phyloP scores from a whole-genome alignment of 2,797 vertebrate genomes.

The Intellagama lesueurii region DNA sequence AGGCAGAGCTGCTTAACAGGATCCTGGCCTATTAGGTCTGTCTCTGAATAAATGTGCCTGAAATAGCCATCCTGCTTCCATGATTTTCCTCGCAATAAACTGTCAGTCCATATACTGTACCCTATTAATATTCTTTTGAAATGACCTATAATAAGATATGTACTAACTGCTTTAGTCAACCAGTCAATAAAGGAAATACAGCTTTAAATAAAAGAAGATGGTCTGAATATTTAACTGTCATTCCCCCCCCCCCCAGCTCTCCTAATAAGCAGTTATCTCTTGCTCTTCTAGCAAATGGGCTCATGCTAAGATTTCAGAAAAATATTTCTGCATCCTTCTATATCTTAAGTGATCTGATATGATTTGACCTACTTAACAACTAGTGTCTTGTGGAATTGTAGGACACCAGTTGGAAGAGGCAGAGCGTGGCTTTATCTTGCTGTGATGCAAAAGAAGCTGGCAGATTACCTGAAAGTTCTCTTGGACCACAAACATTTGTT shows the following conservation, averaged over 20 bases:
- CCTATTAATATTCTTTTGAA: background rate
- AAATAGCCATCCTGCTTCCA: background rate
- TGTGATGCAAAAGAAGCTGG: slow-evolving; percentile 97
- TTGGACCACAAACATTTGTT: slow-evolving; percentile 91
- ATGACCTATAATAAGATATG: background rate
- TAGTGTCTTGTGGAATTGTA: slow-evolving; percentile 71
- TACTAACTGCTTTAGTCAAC: background rate
- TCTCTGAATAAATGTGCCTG: background rate
- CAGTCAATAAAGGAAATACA: background rate
- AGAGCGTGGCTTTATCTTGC: slow-evolving; percentile 97
- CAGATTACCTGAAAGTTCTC: slow-evolving; percentile 94
- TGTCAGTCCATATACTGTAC: background rate
- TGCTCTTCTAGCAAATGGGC: background rate
- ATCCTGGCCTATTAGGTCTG: too few relatives aligned
- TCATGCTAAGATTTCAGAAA: slow-evolving; percentile 2
- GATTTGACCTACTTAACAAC: slow-evolving; percentile 5
- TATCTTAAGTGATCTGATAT: background rate
- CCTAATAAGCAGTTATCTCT: background rate
- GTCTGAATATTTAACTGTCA: background rate
- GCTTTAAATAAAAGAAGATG: background rate
- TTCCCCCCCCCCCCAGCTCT: background rate
- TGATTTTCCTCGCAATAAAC: background rate
- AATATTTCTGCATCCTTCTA: background rate
- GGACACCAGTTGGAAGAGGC: slow-evolving; percentile 92
- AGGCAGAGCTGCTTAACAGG: too few relatives aligned